Evolutionary conservation across 2,888 invertebrate genomes (phyloP).

Genomic region (Eilema griseolum): DNA sequence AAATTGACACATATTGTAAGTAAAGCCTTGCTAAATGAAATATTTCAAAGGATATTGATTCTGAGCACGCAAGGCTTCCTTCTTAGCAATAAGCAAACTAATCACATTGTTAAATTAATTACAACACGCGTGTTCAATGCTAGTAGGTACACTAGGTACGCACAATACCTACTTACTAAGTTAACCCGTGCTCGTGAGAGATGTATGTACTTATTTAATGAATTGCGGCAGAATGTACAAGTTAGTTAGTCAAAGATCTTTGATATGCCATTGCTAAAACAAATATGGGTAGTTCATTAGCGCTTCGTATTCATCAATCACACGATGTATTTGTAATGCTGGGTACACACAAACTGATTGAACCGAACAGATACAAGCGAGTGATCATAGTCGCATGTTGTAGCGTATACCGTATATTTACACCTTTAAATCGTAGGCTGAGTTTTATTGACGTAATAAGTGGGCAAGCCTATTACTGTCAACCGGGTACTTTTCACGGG

Average conservation of each 20-base stretch:
- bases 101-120: not conserved
- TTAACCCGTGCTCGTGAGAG: too few species aligned
- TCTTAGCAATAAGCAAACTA: not conserved
- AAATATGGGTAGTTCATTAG: not conserved
- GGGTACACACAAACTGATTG: not conserved
- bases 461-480: too few species aligned
- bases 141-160: not conserved
- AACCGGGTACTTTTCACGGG: too few species aligned
- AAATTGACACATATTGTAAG: not conserved
- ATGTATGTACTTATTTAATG: not conserved
- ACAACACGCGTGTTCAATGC: not conserved
- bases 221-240: not conserved
- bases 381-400: too few species aligned
- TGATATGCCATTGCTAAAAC: not conserved
- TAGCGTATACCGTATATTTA: too few species aligned
- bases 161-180: too few species aligned
- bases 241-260: not conserved
- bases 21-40: not conserved
- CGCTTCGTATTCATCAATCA: not conserved
- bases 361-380: not conserved
- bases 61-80: not conserved
- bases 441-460: too few species aligned
- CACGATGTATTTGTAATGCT: not conserved
- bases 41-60: not conserved
- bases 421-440: too few species aligned